Conservation (phyloP, 1,140 invertebrate genomes). For the Rhysida immarginata region DNA sequence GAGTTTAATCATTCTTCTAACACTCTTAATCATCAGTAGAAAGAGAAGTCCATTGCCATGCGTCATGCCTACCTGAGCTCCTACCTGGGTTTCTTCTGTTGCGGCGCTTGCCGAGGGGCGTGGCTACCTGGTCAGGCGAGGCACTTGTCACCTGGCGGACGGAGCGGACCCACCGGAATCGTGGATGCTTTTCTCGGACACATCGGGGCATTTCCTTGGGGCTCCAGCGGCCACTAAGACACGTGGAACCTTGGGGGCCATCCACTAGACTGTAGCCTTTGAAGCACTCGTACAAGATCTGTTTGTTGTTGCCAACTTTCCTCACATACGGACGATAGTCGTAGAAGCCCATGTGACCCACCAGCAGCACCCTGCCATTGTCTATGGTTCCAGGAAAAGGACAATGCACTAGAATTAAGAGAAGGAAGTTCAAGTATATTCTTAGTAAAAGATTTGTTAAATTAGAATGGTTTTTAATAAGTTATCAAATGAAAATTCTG, state of each 20-base stretch:
- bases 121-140: not conserved
- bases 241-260: constrained; percentile 83
- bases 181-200: constrained; percentile 61
- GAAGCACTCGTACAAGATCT: constrained; percentile 92
- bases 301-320: constrained; percentile 78
- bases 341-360: constrained; percentile 93
- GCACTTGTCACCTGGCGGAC: constrained; percentile 1
- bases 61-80: not conserved
- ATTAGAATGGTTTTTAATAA: no score
- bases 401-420: constrained; percentile 72
- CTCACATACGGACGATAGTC: constrained; percentile 91
- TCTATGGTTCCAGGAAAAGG: constrained; percentile 80
- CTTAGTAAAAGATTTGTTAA: no score
- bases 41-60: no score
- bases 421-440: no score
- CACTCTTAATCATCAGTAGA: no score
- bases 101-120: not conserved
- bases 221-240: constrained; percentile 75
- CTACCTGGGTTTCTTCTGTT: constrained; percentile 3
- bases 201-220: constrained; percentile 51
- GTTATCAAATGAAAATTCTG: no score
- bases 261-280: constrained; percentile 70
- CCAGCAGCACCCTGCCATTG: constrained; percentile 80
- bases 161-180: constrained; percentile 54
- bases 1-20: no score